Percentiles rank a stretch among this genome's conserved stretches.
Evolutionary conservation across 2,797 vertebrate species (phyloP).

Genomic region (Artibeus lituratus): DNA sequence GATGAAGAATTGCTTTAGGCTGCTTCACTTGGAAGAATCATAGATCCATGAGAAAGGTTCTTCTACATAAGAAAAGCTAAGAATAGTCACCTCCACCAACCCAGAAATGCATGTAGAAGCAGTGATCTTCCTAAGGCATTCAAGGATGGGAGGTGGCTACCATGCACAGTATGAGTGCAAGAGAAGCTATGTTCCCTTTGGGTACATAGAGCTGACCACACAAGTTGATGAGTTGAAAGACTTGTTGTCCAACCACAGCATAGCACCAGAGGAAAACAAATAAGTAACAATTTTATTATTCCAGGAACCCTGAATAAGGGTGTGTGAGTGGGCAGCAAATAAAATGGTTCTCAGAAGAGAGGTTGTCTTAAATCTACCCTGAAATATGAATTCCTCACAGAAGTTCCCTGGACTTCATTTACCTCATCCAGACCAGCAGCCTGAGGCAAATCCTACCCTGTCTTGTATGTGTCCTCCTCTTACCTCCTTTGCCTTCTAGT

Average conservation of each 20-base stretch:
- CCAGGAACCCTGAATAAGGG: neutral
- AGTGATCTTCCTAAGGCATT: neutral
- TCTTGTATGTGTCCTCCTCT: neutral
- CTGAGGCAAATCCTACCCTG: neutral
- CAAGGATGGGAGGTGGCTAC: fast-evolving
- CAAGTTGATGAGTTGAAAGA: neutral
- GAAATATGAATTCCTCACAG: neutral
- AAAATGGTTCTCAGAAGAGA: neutral
- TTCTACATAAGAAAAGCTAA: neutral
- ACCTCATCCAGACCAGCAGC: neutral
- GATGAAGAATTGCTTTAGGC: neutral
- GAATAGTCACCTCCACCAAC: neutral
- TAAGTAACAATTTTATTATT: neutral
- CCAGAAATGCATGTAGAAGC: neutral
- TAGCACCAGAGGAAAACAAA: neutral
- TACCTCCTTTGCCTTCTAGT: neutral
- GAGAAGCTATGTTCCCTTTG: neutral
- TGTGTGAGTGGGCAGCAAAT: neutral
- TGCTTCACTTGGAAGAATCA: neutral
- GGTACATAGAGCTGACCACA: neutral
- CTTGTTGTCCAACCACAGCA: neutral
- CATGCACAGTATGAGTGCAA: neutral
- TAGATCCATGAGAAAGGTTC: neutral
- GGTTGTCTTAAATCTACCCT: neutral
- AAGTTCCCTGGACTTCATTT: neutral